Evolutionary conservation across 2,113 vertebrate genomes (phyloP), one percentile per base, ranked within the genome.

Genomic region (Blennius ocellaris): DNA sequence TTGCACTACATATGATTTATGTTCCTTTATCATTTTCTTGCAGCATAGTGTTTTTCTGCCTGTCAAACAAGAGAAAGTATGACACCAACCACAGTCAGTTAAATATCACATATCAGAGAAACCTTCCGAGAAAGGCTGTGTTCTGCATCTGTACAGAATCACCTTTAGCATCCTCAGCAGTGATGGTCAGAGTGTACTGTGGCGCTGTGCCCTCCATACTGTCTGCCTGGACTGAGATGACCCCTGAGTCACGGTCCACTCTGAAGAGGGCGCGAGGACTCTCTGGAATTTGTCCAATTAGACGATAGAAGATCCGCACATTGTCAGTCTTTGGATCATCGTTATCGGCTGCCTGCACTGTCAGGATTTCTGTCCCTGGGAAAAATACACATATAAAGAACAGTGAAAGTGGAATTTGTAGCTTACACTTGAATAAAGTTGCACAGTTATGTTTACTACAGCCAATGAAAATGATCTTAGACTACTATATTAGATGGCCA

Each of bases 161-260:
- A 94, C 93, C 93, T 93, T 94, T 94, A 11, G 94, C 94, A 44
- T 94, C 93, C 79, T 94, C 92, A 15, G 93, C 90, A 6, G 88
- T 88, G 69, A 94, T 92, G 72, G 88, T 89, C 49, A 93, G 85
- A 1, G 54, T 81, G 76, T 93, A 94, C 12, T 88, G 84, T 12
- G 92, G 89, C 3, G 88, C 90, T 5, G 83, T 86, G 10, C 89
- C 91, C 52, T 90, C 87, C 81, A 91, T 85, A 39, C 8, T 89
- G 77, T 87, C 90, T 7, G 84, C 94, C 64, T 93, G 92, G 45
- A 94, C 84, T 0, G 90, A 92, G 85, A 94, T 90, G 62, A 81
- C 83, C 30, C 93, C 92, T 0, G 63, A 93, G 75, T 90, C 88
- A 45, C 87, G 87, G 65, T 93, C 91, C 63, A 90, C 85, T 47